phyloP scores from a whole-genome alignment of 2,113 vertebrate genomes.

The Monopterus albus region DNA sequence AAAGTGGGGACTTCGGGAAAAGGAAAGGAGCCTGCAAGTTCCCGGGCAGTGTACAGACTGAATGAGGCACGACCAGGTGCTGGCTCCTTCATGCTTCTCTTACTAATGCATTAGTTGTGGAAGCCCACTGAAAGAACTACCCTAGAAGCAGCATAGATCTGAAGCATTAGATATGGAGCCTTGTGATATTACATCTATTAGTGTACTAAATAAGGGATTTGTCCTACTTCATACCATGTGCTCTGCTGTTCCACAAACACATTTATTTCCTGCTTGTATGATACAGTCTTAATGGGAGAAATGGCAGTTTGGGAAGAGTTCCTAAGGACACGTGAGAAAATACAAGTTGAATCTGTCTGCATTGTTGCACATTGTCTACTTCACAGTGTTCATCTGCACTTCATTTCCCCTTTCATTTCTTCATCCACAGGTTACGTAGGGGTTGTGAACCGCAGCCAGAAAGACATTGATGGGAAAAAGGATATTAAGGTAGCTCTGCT shows the following conservation, averaged over 20 bases:
- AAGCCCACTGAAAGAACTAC: conserved; percentile 49
- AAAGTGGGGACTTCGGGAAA: no score
- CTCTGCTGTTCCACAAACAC: conserved; percentile 35
- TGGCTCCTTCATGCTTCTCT: conserved; percentile 70
- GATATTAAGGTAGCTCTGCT: conserved; percentile 84
- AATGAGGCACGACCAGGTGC: conserved; percentile 75
- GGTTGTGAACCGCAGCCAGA: conserved; percentile 89
- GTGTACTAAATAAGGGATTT: conserved; percentile 54
- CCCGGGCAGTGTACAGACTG: conserved; percentile 29
- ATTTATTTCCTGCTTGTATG: conserved; percentile 33
- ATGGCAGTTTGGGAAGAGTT: conserved; percentile 30
- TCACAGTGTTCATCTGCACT: conserved; percentile 6
- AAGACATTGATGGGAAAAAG: conserved; percentile 89
- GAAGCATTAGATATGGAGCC: conserved; percentile 57
- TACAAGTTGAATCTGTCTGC: conserved; percentile 4
- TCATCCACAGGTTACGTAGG: conserved; percentile 84
- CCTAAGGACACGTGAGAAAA: conserved; percentile 29
- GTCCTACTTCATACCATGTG: conserved; percentile 12
- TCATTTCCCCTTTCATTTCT: conserved; percentile 25
- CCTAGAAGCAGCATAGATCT: conserved; percentile 41
- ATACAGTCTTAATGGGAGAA: conserved; percentile 38
- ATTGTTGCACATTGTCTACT: neutral
- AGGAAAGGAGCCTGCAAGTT: neutral
- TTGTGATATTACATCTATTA: conserved; percentile 46
- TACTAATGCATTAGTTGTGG: conserved; percentile 78